Evolutionary conservation across 2,888 invertebrate genomes (phyloP).

Genomic region (Aphrophora alni): DNA sequence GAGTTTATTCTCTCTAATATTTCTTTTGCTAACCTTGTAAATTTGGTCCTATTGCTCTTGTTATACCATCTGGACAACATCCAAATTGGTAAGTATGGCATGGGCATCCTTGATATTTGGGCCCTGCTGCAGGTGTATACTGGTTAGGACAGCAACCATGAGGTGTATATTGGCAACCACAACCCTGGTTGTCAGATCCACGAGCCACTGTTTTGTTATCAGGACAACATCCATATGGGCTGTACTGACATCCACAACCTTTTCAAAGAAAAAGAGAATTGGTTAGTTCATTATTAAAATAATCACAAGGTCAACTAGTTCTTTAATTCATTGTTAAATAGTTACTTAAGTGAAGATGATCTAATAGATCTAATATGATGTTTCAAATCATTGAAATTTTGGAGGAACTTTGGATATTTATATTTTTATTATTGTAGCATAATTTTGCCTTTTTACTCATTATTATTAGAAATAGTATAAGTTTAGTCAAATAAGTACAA

Average conservation of each 20-base stretch:
- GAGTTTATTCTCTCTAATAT: no score
- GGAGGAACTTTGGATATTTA: no score
- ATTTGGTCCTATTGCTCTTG: slow-evolving; percentile 74
- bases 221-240: slow-evolving; percentile 85
- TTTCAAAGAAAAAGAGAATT: neutral
- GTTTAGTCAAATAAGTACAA: no score
- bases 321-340: neutral
- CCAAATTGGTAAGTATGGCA: slow-evolving; percentile 89
- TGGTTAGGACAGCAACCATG: slow-evolving; percentile 88
- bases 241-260: slow-evolving; percentile 80
- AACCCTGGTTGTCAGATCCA: slow-evolving; percentile 81
- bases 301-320: no score
- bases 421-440: no score
- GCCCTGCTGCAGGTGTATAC: slow-evolving; percentile 75
- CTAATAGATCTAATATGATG: no score
- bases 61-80: slow-evolving; percentile 86
- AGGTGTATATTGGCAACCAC: slow-evolving; percentile 75
- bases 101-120: slow-evolving; percentile 80
- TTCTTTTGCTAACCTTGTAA: slow-evolving; percentile 62
- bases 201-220: slow-evolving; percentile 79
- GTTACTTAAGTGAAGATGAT: no score
- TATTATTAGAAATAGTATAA: no score
- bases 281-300: neutral
- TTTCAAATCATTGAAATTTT: no score
- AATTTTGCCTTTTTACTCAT: no score